Evolutionary conservation across 2,113 vertebrate genomes (phyloP).

Genomic region (Terrapene triunguis): DNA sequence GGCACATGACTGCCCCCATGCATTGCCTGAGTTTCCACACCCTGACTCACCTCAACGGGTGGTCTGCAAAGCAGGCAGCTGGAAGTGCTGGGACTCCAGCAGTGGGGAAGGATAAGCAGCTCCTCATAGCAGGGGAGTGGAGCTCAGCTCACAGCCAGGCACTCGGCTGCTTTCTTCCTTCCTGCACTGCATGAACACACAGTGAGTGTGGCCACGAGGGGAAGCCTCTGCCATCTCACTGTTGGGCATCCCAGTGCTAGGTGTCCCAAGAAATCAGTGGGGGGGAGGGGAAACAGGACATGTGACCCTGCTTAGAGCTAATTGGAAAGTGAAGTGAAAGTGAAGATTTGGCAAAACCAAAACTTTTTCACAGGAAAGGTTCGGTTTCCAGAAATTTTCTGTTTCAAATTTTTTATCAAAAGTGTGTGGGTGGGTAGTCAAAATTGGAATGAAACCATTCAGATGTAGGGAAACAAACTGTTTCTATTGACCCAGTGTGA

Average conservation of each 20-base stretch:
- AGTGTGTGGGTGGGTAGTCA: no score
- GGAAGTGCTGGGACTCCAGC: neutral
- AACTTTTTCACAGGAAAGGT: neutral
- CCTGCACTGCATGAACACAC: neutral
- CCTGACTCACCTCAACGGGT: neutral
- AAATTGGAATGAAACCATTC: no score
- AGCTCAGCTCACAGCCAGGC: neutral
- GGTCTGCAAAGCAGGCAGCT: neutral
- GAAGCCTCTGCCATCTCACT: no score
- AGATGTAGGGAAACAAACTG: neutral
- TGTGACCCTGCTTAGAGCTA: neutral
- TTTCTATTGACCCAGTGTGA: constrained; percentile 23
- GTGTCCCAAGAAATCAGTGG: neutral
- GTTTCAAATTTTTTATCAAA: neutral
- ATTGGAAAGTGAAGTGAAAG: neutral
- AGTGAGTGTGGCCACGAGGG: no score
- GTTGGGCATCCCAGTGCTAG: neutral
- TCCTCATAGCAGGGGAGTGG: neutral
- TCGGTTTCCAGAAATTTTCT: neutral
- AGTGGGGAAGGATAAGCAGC: neutral
- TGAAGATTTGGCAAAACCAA: constrained; percentile 35
- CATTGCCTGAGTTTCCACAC: neutral
- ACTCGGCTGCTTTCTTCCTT: neutral
- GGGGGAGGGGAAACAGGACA: no score
- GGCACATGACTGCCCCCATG: neutral